Evolutionary conservation across 1,140 invertebrate genomes (phyloP).

Genomic region (Pissodes strobi): DNA sequence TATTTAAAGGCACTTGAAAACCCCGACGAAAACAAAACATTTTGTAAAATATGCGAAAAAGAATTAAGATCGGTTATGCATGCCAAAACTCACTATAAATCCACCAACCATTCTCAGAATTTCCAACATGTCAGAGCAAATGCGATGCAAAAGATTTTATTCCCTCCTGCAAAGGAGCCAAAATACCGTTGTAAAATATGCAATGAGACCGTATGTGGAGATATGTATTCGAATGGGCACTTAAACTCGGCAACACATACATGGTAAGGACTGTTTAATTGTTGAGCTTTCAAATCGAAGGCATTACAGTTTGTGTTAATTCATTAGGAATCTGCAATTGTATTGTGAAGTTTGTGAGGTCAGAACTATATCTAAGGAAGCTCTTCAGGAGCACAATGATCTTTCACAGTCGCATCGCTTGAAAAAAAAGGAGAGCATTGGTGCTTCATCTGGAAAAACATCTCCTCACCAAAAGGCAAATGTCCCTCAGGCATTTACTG

Average conservation of each 20-base stretch:
- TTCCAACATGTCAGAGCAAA: neutral
- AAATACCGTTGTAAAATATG: neutral
- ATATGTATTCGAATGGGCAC: neutral
- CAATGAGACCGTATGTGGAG: neutral
- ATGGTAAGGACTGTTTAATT: neutral
- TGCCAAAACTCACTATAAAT: neutral
- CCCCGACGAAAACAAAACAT: neutral
- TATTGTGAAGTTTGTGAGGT: too few relatives aligned
- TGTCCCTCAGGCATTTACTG: too few relatives aligned
- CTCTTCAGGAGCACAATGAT: too few relatives aligned
- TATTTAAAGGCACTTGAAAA: conserved; percentile 2
- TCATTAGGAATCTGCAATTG: too few relatives aligned
- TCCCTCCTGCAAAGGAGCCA: neutral
- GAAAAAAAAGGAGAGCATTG: too few relatives aligned
- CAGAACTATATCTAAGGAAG: too few relatives aligned
- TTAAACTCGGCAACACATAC: neutral
- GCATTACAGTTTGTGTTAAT: too few relatives aligned
- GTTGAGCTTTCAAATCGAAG: too few relatives aligned
- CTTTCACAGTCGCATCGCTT: too few relatives aligned
- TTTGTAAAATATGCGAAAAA: conserved; percentile 1
- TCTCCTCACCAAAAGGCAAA: too few relatives aligned
- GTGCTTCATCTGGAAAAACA: too few relatives aligned
- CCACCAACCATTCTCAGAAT: neutral
- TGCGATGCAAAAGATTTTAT: neutral
- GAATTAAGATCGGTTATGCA: conserved; percentile 1